Base-by-base conservation (phyloP, 2,888 invertebrate genomes). In the Leptura quadrifasciata region DNA sequence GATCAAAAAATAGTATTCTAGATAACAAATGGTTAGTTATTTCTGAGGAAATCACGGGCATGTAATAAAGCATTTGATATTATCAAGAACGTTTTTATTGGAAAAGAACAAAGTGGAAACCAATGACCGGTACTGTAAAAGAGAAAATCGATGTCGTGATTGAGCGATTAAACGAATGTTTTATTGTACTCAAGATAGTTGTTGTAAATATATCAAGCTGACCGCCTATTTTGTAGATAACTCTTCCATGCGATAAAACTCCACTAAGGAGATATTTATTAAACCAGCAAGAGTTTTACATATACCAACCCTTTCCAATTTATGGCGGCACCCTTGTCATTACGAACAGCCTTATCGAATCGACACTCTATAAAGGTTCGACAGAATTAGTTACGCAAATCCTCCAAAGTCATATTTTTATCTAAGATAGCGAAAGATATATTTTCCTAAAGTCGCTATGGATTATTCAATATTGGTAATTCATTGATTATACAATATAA, bases 81-180 rank as follows among this genome's bases (percentile, higher is more conserved):
- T 83, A 83, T 84, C 83, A 78, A 76, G 78, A 81, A 81, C 76
- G 83, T 80, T 81, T 81, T 81, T 82, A 83, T 83, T 83, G 80
- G 82, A 80, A 79, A 77, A 78, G 81, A 82, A 84, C 83, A 83
- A 83, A 84, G 83, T 84, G 81, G 81, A 83, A 84, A 83, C 81
- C 83, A 79, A 82, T 82, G 83, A 80, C 81, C 80, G 78, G n/a
- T n/a, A n/a, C 47, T 80, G 78, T 77, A 79, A 77, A n/a, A 78
- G 78, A 80, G 80, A 80, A 81, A 83, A 83, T 83, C 83, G 81
- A 83, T 83, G 79, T 74, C 80, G 76, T 81, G 83, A 83, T 82
- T 82, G 83, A 79, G 70, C 81, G 82, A 83, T 83, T 83, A 81
- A 82, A 80, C 80, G 80, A 80, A 80, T 82, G 79, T 80, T 79